phyloP scores from a whole-genome alignment of 2,888 invertebrate species.

The Aspidapion aeneum region DNA sequence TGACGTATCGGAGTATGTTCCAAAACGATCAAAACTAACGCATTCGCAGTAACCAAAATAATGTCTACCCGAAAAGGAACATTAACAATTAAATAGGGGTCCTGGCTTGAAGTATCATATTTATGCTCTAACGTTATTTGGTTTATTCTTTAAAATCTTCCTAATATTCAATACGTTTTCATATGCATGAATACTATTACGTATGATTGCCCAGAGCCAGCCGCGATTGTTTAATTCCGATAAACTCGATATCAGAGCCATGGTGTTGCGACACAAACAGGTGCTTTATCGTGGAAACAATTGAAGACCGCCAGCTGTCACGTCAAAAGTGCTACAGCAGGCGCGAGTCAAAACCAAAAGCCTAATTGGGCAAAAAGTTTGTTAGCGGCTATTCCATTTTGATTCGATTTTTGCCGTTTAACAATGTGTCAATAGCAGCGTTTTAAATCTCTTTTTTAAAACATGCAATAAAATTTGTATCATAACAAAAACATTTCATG shows the following conservation, averaged over 20 bases:
- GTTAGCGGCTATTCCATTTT: neutral
- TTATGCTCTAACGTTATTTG: too few species aligned
- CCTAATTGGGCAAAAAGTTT: neutral
- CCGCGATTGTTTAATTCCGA: neutral
- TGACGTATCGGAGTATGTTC: too few species aligned
- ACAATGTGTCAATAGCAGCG: neutral
- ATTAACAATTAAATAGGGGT: too few species aligned
- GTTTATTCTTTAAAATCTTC: too few species aligned
- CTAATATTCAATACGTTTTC: neutral
- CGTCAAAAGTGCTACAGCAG: neutral
- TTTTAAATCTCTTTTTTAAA: too few species aligned
- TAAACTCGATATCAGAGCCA: neutral
- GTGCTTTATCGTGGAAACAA: constrained; percentile 2
- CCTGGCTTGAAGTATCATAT: too few species aligned
- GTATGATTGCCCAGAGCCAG: neutral
- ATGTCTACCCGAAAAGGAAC: too few species aligned
- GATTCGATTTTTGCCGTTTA: neutral
- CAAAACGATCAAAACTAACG: too few species aligned
- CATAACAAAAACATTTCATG: too few species aligned
- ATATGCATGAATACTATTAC: neutral
- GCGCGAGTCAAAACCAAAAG: neutral
- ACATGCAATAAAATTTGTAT: too few species aligned
- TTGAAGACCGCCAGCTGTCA: constrained; percentile 1
- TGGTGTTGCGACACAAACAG: neutral
- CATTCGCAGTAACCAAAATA: too few species aligned